Evolutionary conservation across 1,140 invertebrate species (phyloP).

Genomic region (Homarus americanus): DNA sequence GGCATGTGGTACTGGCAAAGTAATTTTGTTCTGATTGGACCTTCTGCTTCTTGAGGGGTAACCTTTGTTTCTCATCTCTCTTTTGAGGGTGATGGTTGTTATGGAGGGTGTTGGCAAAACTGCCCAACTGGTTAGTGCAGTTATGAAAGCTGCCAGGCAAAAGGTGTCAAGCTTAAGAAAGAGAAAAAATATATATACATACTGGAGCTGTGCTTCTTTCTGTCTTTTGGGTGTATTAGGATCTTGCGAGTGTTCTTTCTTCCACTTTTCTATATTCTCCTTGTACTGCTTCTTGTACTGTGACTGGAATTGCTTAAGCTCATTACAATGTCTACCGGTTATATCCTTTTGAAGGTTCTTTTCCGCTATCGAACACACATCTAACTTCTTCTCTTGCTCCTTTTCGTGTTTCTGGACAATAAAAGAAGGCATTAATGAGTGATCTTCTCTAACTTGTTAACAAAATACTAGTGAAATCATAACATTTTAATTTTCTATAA

Average conservation of each 20-base stretch:
- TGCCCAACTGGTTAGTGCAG: no score
- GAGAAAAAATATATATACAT: slow-evolving; percentile 76
- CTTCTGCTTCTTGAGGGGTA: no score
- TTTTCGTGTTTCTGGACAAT: slow-evolving; percentile 73
- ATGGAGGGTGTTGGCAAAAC: no score
- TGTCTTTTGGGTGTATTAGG: slow-evolving; percentile 95
- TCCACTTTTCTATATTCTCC: slow-evolving; percentile 97
- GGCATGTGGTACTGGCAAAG: no score
- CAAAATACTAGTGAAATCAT: neutral
- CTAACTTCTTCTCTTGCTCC: slow-evolving; percentile 88
- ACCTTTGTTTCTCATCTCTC: no score
- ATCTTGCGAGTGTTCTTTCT: slow-evolving; percentile 93
- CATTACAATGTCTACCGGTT: slow-evolving; percentile 90
- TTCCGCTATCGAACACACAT: slow-evolving; percentile 83
- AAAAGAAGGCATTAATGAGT: neutral
- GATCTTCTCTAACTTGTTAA: neutral
- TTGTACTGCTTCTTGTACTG: slow-evolving; percentile 99
- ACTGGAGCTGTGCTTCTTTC: slow-evolving; percentile 92
- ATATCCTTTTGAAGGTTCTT: slow-evolving; percentile 97
- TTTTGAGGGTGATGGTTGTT: no score
- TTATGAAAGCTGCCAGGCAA: no score
- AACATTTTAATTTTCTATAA: neutral
- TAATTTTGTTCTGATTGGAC: no score
- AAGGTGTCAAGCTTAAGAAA: neutral
- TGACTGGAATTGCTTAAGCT: slow-evolving; percentile 91